A percentile compares a stretch with the other conserved stretches of the same genome.
These are phyloP conservation scores for Junco hyemalis DNA, from an alignment of 2,113 vertebrate species.

Conservation along the genomic window DNA sequence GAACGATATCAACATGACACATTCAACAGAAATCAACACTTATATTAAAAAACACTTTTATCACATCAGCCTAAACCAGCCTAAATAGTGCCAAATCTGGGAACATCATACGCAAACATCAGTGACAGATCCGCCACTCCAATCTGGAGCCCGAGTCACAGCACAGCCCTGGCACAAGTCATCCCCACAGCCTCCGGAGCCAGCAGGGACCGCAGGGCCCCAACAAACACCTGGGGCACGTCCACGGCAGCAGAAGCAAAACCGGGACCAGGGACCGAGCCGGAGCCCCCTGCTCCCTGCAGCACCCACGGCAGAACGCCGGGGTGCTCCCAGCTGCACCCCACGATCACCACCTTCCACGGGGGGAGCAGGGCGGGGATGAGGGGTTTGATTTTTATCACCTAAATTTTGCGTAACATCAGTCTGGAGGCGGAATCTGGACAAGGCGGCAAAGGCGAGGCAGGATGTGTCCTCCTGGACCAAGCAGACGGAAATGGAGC, in stretches of 20 bases:
- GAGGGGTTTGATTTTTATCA: neutral
- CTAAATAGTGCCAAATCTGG: fast-evolving
- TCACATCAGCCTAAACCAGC: neutral
- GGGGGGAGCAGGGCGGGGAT: neutral
- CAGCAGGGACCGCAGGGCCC: fast-evolving
- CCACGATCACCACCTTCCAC: fast-evolving
- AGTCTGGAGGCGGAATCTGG: neutral
- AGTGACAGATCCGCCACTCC: neutral
- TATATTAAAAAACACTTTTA: neutral
- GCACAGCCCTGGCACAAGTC: fast-evolving
- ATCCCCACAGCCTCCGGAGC: neutral
- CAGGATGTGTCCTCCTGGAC: neutral
- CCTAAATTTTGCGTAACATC: neutral
- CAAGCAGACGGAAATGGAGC: neutral
- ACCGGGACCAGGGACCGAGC: fast-evolving
- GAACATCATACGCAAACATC: neutral
- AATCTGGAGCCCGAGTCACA: fast-evolving
- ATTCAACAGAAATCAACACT: neutral
- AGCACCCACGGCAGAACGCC: neutral
- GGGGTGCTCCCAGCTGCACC: neutral
- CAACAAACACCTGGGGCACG: neutral
- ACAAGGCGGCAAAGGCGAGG: neutral
- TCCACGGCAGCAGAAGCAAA: neutral
- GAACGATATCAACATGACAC: neutral
- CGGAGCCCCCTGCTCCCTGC: neutral